phyloP scores from a whole-genome alignment of 2,888 invertebrate genomes.

The Pyrrhia umbra region DNA sequence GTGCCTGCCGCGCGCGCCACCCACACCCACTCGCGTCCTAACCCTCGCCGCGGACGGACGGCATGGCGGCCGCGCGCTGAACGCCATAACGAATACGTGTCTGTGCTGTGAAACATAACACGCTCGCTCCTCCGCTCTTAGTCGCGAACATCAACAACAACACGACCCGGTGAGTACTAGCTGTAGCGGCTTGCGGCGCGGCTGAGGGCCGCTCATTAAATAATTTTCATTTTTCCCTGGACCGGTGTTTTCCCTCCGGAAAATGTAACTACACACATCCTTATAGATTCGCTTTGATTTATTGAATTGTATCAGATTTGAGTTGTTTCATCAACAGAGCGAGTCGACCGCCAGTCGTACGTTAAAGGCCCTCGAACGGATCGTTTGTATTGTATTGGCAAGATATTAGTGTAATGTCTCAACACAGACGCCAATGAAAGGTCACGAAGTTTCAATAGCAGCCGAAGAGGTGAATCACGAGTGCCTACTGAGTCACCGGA shows the following conservation, averaged over 20 bases:
- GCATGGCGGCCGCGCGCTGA: slow-evolving; percentile 76
- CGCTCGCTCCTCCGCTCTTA: slow-evolving; percentile 58
- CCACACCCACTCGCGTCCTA: slow-evolving; percentile 80
- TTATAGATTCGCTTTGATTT: slow-evolving; percentile 54
- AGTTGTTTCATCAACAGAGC: slow-evolving; percentile 46
- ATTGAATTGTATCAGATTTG: slow-evolving; percentile 44
- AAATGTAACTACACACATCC: slow-evolving; percentile 65
- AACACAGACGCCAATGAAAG: slow-evolving; percentile 62
- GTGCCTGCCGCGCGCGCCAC: slow-evolving; percentile 51
- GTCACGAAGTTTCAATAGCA: slow-evolving; percentile 66
- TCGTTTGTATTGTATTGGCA: slow-evolving; percentile 54
- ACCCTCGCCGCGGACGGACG: slow-evolving; percentile 80
- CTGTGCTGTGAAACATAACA: slow-evolving; percentile 75
- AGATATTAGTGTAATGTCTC: slow-evolving; percentile 59
- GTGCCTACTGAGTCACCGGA: slow-evolving; percentile 66
- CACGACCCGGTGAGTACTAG: slow-evolving; percentile 73
- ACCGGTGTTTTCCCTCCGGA: slow-evolving; percentile 72
- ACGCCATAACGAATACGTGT: slow-evolving; percentile 67
- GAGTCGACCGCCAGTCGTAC: slow-evolving; percentile 43
- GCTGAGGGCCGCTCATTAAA: slow-evolving; percentile 2
- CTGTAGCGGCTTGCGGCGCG: slow-evolving; percentile 6
- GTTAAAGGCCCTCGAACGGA: slow-evolving; percentile 57
- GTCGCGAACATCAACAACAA: slow-evolving; percentile 58
- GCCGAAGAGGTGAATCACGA: slow-evolving; percentile 66
- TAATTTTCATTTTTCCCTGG: slow-evolving; percentile 59